Conservation (phyloP, 2,113 vertebrate genomes). For the Myocastor coypus region DNA sequence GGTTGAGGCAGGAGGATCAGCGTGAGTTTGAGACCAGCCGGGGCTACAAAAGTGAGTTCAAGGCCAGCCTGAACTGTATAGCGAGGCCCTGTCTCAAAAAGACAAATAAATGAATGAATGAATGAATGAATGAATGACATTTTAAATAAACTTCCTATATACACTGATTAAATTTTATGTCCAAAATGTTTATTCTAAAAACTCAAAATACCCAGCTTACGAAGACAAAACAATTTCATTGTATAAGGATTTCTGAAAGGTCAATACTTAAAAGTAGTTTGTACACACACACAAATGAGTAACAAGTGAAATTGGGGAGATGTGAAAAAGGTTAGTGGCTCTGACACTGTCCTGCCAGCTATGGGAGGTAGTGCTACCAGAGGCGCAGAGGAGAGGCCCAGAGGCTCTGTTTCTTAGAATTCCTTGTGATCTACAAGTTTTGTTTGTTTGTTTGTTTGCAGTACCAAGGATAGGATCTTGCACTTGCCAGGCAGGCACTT, state of each 20-base stretch:
- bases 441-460: too few relatives aligned
- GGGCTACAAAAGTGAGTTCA: too few relatives aligned
- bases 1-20: too few relatives aligned
- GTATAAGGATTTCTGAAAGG: slow-evolving; percentile 46
- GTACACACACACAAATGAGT: slow-evolving; percentile 3
- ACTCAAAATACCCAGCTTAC: slow-evolving; percentile 42
- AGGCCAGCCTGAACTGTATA: too few relatives aligned
- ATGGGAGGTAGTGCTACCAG: not conserved
- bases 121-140: too few relatives aligned
- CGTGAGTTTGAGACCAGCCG: too few relatives aligned
- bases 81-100: too few relatives aligned
- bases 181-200: slow-evolving; percentile 47
- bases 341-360: not conserved
- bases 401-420: not conserved
- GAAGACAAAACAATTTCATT: slow-evolving; percentile 6
- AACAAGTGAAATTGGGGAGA: not conserved
- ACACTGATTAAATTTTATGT: slow-evolving; percentile 17
- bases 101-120: too few relatives aligned
- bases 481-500: too few relatives aligned
- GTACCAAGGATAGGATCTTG: too few relatives aligned
- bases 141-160: not conserved
- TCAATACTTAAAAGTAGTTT: slow-evolving; percentile 33
- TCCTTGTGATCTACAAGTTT: not conserved
- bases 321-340: not conserved
- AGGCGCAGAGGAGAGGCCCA: not conserved